Conservation (phyloP, 2,888 invertebrate genomes). For the Cremastinae sp. region DNA sequence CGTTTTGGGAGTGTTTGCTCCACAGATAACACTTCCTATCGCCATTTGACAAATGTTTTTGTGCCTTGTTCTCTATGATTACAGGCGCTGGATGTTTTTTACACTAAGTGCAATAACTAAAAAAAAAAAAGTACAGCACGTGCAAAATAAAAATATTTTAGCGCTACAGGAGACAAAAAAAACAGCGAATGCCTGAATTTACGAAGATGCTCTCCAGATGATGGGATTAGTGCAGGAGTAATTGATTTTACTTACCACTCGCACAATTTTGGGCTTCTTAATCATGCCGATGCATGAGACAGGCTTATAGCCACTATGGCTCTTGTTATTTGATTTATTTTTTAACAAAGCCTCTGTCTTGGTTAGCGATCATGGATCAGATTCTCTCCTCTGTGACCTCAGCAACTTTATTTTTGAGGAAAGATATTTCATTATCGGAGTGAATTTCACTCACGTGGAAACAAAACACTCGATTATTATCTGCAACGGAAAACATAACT, state of each 20-base stretch:
- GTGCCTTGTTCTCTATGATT: constrained; percentile 25
- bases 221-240: constrained; percentile 30
- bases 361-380: constrained; percentile 26
- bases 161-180: constrained; percentile 41
- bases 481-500: background rate
- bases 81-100: constrained; percentile 66
- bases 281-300: constrained; percentile 72
- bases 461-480: background rate
- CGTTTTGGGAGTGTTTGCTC: constrained; percentile 76
- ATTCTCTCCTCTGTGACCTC: background rate
- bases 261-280: constrained; percentile 76
- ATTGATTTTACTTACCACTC: constrained; percentile 72
- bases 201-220: background rate
- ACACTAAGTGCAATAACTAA: constrained; percentile 68
- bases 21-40: constrained; percentile 78
- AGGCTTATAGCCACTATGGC: constrained; percentile 52
- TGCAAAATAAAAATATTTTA: constrained; percentile 42
- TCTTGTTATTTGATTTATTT: constrained; percentile 11
- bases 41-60: constrained; percentile 69
- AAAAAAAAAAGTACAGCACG: constrained; percentile 60
- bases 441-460: background rate
- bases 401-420: background rate
- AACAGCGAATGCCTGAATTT: constrained; percentile 2
- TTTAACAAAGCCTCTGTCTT: constrained; percentile 28
- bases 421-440: constrained; percentile 4